A percentile compares a stretch with the other conserved stretches of the same genome.
These are phyloP conservation scores for Anguilla rostrata DNA, from an alignment of 2,113 vertebrate genomes.

Conservation along the genomic window DNA sequence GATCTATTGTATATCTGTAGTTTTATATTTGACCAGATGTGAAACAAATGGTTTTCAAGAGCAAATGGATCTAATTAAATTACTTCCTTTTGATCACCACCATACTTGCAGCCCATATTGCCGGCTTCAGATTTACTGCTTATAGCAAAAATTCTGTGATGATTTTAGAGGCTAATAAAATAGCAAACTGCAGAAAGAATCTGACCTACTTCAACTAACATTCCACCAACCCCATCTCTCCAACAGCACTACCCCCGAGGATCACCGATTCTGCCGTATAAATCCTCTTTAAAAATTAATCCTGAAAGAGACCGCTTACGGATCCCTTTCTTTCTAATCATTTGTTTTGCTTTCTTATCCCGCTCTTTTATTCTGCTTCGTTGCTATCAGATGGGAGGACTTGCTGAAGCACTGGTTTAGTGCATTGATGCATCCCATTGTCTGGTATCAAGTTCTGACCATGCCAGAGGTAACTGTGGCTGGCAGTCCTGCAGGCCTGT, in stretches of 20 bases:
- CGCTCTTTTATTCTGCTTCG: not conserved
- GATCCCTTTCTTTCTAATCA: not conserved
- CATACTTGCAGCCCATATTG: conserved; percentile 27
- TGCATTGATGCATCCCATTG: not conserved
- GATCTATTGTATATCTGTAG: not conserved
- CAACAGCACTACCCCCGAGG: conserved; percentile 32
- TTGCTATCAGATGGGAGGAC: not conserved
- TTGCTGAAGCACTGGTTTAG: not conserved
- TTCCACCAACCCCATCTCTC: conserved; percentile 23
- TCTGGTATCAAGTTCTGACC: not conserved
- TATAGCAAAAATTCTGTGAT: conserved; percentile 41
- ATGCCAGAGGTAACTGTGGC: not conserved
- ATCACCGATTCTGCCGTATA: not conserved
- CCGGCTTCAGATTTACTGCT: conserved; percentile 33
- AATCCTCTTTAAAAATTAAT: conserved; percentile 15
- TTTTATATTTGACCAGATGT: not conserved
- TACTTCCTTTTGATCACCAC: not conserved
- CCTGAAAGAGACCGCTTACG: not conserved
- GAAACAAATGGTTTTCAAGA: not conserved
- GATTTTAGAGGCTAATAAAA: conserved; percentile 49
- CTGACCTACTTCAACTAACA: conserved; percentile 59
- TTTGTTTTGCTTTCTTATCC: not conserved
- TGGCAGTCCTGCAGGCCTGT: not conserved
- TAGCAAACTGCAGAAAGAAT: conserved; percentile 41
- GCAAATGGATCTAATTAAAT: conserved; percentile 25